A percentile compares a stretch with the other conserved stretches of the same genome.
Evolutionary conservation across 1,140 invertebrate species (phyloP).

Genomic region (Mycetomoellerius zeteki): DNA sequence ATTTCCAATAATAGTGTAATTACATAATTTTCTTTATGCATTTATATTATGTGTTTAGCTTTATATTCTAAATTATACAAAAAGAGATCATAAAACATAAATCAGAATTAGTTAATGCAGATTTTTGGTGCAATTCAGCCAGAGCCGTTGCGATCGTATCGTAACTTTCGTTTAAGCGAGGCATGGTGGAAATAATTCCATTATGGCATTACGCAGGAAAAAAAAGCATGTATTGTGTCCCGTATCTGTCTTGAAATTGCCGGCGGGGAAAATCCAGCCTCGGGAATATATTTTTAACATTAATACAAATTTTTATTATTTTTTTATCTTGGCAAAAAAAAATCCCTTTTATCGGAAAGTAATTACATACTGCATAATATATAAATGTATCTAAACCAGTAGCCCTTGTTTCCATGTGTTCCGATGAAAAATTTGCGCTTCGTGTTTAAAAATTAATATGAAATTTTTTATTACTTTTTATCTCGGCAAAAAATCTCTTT

Average conservation of each 20-base stretch:
- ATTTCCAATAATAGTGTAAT: neutral
- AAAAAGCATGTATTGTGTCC: slow-evolving; percentile 14
- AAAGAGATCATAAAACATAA: neutral
- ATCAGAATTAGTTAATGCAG: slow-evolving; percentile 18
- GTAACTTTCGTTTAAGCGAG: slow-evolving; percentile 24
- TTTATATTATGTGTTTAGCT: neutral
- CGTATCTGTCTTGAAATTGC: slow-evolving; percentile 39
- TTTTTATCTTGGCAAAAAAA: slow-evolving; percentile 56
- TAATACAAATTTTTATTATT: slow-evolving; percentile 60
- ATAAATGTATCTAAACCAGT: slow-evolving; percentile 62
- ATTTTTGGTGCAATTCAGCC: neutral
- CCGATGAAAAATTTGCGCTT: slow-evolving; percentile 58
- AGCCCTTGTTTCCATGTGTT: slow-evolving; percentile 57
- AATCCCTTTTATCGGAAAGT: slow-evolving; percentile 55
- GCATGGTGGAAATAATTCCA: slow-evolving; percentile 19
- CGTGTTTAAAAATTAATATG: slow-evolving; percentile 64
- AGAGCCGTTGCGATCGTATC: slow-evolving; percentile 5
- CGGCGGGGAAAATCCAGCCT: neutral
- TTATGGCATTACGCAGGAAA: slow-evolving; percentile 25
- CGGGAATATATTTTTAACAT: slow-evolving; percentile 32
- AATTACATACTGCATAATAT: slow-evolving; percentile 62
- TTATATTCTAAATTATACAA: neutral
- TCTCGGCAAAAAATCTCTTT: slow-evolving; percentile 61
- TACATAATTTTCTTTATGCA: neutral
- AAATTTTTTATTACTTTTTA: slow-evolving; percentile 66